phyloP scores from a whole-genome alignment of 1,140 invertebrate species.

The Stegodyphus mimosarum region DNA sequence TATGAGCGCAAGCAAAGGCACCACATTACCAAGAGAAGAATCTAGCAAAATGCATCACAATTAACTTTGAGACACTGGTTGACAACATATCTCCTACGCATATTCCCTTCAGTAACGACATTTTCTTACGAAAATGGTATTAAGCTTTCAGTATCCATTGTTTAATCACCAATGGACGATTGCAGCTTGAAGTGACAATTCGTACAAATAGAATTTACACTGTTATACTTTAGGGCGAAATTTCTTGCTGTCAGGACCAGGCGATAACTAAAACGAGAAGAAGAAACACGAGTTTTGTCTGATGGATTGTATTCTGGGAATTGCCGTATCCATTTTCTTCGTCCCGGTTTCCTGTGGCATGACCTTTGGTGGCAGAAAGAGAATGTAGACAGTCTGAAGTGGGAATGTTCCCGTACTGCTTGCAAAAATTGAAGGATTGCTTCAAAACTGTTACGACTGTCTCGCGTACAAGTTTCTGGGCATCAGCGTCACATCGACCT shows the following conservation, averaged over 20 bases:
- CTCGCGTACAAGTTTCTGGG: constrained; percentile 42
- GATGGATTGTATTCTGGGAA: not conserved
- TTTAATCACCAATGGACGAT: no score
- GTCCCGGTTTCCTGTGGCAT: constrained; percentile 11
- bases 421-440: constrained; percentile 36
- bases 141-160: no score
- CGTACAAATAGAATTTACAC: no score
- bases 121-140: no score
- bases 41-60: no score
- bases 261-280: not conserved
- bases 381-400: constrained; percentile 12
- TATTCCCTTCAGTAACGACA: no score
- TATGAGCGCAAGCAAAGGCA: no score
- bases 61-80: no score
- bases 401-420: constrained; percentile 6
- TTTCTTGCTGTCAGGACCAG: not conserved
- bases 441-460: constrained; percentile 34
- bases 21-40: no score
- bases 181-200: no score
- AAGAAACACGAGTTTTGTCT: not conserved
- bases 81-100: no score
- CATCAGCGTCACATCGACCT: constrained; percentile 40
- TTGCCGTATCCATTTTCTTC: not conserved
- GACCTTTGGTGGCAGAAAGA: constrained; percentile 22
- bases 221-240: no score